A percentile compares a stretch with the other conserved stretches of the same genome.
These are phyloP conservation scores for Philopotamus ludificatus DNA, from an alignment of 1,140 invertebrate species.

Conservation along the genomic window DNA sequence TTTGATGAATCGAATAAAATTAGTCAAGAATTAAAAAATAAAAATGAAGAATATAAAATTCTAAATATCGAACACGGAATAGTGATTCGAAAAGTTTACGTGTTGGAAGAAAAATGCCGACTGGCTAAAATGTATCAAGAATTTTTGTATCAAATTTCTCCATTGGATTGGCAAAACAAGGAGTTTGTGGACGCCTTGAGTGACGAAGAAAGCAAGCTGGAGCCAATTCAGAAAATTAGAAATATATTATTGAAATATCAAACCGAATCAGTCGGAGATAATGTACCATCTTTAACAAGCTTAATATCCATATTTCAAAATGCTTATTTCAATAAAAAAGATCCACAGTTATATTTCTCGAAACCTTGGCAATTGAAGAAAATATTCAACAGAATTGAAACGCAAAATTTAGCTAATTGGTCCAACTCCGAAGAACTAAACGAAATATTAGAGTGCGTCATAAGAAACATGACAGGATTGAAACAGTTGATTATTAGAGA, in stretches of 20 bases:
- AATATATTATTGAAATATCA: not conserved
- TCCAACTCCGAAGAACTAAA: constrained; percentile 63
- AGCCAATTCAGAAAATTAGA: constrained; percentile 39
- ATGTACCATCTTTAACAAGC: constrained; percentile 40
- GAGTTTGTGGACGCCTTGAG: constrained; percentile 9
- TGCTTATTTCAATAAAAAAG: constrained; percentile 48
- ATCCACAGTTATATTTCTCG: constrained; percentile 59
- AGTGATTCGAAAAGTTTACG: constrained; percentile 60
- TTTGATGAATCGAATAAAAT: constrained; percentile 57
- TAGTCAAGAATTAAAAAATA: constrained; percentile 51
- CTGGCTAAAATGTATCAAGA: constrained; percentile 64
- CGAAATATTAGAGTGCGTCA: constrained; percentile 56
- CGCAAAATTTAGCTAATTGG: constrained; percentile 66
- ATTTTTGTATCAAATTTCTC: constrained; percentile 62
- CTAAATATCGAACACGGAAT: constrained; percentile 53
- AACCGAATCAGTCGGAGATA: constrained; percentile 1
- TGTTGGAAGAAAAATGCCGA: constrained; percentile 61
- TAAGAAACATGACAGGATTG: constrained; percentile 49
- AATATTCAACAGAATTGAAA: constrained; percentile 60
- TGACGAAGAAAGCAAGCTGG: constrained; percentile 38
- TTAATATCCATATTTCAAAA: constrained; percentile 50
- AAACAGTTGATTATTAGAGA: constrained; percentile 47
- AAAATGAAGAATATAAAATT: constrained; percentile 55
- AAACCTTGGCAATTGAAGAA: constrained; percentile 57
- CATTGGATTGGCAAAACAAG: constrained; percentile 59